These are phyloP conservation scores for Allacma fusca DNA, from an alignment of 2,888 invertebrate species.

Conservation along the genomic window DNA sequence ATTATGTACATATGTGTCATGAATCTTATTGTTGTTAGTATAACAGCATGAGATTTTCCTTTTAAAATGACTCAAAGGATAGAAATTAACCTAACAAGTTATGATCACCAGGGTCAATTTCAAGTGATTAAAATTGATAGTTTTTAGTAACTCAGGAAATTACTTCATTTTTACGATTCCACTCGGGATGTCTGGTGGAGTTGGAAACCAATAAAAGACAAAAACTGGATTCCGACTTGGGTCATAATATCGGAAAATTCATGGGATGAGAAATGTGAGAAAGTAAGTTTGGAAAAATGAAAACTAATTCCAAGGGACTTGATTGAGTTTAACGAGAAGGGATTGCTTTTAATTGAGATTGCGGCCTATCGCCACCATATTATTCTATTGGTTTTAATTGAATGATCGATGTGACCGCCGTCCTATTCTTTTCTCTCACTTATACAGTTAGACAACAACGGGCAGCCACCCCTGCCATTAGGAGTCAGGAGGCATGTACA, in stretches of 20 bases:
- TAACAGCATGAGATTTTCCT: too few relatives aligned
- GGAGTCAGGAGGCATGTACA: too few relatives aligned
- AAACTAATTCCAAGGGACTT: slow-evolving; percentile 27
- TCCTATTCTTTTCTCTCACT: slow-evolving; percentile 18
- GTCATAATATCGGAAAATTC: slow-evolving; percentile 18
- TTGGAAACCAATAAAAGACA: neutral
- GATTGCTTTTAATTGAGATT: slow-evolving; percentile 62
- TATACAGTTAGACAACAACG: slow-evolving; percentile 9
- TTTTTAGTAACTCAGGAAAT: neutral
- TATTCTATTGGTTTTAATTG: slow-evolving; percentile 54
- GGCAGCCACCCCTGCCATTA: slow-evolving; percentile 8
- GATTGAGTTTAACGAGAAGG: slow-evolving; percentile 61
- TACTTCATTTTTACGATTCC: neutral
- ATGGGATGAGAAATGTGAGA: neutral
- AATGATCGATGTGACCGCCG: slow-evolving; percentile 57
- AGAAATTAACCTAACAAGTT: neutral
- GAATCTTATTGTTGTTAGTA: too few relatives aligned
- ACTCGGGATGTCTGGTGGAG: neutral
- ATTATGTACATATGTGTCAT: too few relatives aligned
- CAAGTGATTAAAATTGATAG: slow-evolving; percentile 1
- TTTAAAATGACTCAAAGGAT: too few relatives aligned
- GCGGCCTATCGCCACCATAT: slow-evolving; percentile 56
- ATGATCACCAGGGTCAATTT: neutral
- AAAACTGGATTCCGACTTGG: slow-evolving; percentile 1
- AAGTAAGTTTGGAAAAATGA: slow-evolving; percentile 1